These are phyloP conservation scores for Diplolepis rosae DNA, from an alignment of 2,888 invertebrate species.

Conservation along the genomic window DNA sequence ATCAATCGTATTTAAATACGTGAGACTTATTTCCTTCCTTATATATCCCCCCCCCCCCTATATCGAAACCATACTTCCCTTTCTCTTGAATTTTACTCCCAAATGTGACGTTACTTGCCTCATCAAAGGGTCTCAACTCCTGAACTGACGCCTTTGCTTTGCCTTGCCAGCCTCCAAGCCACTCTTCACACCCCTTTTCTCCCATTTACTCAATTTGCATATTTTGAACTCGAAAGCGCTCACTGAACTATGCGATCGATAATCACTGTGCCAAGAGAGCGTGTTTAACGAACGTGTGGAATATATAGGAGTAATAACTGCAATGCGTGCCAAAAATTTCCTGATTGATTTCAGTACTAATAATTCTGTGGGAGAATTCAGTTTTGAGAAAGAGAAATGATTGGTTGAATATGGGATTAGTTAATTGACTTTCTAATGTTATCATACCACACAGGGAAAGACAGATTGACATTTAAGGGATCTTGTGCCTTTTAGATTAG, in stretches of 20 bases:
- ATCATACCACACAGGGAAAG: conserved; percentile 18
- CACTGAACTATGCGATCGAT: conserved; percentile 28
- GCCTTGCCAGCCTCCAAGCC: background rate
- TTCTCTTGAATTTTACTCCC: conserved; percentile 35
- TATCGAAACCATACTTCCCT: too few relatives aligned
- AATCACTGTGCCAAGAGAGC: conserved; percentile 28
- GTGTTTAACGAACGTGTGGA: conserved; percentile 29
- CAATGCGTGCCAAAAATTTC: conserved; percentile 13
- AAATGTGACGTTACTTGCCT: conserved; percentile 18
- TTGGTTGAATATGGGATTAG: conserved; percentile 3
- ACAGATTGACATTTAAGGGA: conserved; percentile 25
- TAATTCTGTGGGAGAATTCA: background rate
- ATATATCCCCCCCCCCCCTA: background rate
- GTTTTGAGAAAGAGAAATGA: conserved; percentile 18
- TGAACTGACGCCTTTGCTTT: conserved; percentile 18
- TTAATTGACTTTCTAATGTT: conserved; percentile 29
- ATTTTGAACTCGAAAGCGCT: conserved; percentile 30
- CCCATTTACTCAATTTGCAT: conserved; percentile 16
- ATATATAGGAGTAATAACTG: conserved; percentile 8
- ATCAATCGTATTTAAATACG: conserved; percentile 54
- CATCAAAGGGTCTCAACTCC: conserved; percentile 24
- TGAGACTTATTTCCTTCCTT: conserved; percentile 38
- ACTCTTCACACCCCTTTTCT: background rate
- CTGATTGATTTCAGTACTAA: conserved; percentile 23
- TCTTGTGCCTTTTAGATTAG: conserved; percentile 20